phyloP scores from a whole-genome alignment of 1,140 invertebrate species.

The Drosophila arawakana region DNA sequence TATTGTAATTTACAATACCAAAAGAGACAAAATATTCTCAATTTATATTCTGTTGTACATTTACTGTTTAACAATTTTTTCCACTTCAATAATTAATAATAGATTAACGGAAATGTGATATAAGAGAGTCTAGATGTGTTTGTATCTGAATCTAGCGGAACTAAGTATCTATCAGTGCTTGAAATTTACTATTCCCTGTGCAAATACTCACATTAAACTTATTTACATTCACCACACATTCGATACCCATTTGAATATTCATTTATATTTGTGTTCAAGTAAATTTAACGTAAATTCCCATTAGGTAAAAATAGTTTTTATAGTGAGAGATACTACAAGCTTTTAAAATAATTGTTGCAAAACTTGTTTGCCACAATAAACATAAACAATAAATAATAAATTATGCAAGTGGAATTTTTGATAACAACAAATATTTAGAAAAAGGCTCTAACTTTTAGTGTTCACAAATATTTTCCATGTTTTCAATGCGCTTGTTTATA shows the following conservation, averaged over 20 bases:
- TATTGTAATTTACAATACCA: no score
- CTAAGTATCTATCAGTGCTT: neutral
- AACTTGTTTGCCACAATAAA: neutral
- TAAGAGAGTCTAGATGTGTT: no score
- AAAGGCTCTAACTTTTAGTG: no score
- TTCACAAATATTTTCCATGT: neutral
- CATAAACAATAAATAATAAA: neutral
- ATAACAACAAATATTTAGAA: neutral
- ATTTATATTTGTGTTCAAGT: neutral
- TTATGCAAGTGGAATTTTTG: neutral
- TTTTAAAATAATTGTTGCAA: constrained; percentile 10
- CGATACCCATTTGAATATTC: neutral
- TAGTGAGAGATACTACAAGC: neutral
- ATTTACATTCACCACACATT: neutral
- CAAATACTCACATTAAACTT: neutral
- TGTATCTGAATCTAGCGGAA: neutral
- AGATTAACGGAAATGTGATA: no score
- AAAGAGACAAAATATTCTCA: no score
- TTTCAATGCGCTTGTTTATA: neutral
- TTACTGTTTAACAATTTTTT: no score
- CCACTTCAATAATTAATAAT: no score
- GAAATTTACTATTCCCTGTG: neutral
- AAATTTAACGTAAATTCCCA: neutral
- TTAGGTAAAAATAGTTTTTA: neutral
- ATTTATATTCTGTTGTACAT: no score